These are phyloP conservation scores for Chondrilla cf. caribensis DNA, from an alignment of 37 sponge, comb jelly and placozoan genomes.

Conservation along the genomic window DNA sequence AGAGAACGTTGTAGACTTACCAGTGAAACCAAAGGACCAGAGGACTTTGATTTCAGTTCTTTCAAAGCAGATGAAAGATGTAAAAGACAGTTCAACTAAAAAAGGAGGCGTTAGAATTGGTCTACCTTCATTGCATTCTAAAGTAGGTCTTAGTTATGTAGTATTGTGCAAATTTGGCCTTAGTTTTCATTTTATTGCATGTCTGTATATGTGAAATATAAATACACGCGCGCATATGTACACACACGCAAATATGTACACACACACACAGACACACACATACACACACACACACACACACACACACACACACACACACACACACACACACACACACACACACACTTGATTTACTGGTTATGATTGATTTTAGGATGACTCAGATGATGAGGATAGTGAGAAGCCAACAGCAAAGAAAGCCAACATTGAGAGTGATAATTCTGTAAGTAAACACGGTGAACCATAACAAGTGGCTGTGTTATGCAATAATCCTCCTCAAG, in stretches of 20 bases:
- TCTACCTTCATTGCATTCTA: background rate
- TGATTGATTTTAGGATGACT: slow-evolving; percentile 19
- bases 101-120: slow-evolving; percentile 1
- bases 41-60: background rate
- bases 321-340: background rate
- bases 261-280: background rate
- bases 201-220: no score
- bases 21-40: background rate
- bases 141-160: background rate
- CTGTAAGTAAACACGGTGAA: no score
- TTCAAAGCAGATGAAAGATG: background rate
- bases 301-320: slow-evolving; percentile 15
- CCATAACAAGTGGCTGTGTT: background rate
- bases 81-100: background rate
- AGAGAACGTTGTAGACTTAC: background rate
- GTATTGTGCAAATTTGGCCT: no score
- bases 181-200: background rate
- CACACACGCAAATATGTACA: background rate
- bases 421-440: background rate
- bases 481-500: no score
- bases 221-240: background rate
- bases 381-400: slow-evolving; percentile 39
- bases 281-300: slow-evolving; percentile 1
- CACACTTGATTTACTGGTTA: background rate
- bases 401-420: background rate